Evolutionary conservation across 2,113 vertebrate genomes (phyloP), one percentile per base, ranked within the genome.

Genomic region (Amazona guildingii): DNA sequence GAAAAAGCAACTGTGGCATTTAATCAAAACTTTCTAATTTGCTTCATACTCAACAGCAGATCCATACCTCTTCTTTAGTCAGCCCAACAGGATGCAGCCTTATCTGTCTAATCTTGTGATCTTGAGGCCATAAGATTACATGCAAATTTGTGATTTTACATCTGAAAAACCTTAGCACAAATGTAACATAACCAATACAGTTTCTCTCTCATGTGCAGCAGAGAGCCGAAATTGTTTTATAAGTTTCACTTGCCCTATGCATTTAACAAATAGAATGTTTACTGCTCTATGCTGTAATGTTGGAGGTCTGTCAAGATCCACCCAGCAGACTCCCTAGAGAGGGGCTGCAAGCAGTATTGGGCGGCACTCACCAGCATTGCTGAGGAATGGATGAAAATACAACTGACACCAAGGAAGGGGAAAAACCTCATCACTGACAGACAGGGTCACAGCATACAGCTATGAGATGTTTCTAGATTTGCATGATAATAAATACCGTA

Each of bases 131-230:
- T 31, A 15, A 83, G 19, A 59, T 67, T 44, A 27, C 17, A 8
- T 5, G 3, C 43, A 5, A 75, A 28, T 6, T n/a, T 19, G n/a
- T 27, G 48, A 48, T n/a, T 54, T 72, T 55, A 28, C 0, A 0
- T 39, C 57, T 63, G 41, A 81, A 89, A 78, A 61, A 39, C 9
- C 37, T 75, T 33, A 83, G 52, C 1, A 0, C 9, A 67, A 73
- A 44, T 18, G 20, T 74, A 80, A 66, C 11, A 8, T 17, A 49
- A 51, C 10, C 43, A 39, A 55, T 73, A 72, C 17, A 19, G 21
- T 73, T 75, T 55, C 15, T 66, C 46, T 89, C 37, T 81, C 21
- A 3, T 3, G 1, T 10, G 19, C 52, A 31, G 18, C 4, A 51
- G 18, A 12, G 8, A 82, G 11, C 35, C 35, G 37, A 55, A 86